Base-by-base conservation (phyloP, 2,797 vertebrate genomes). In the Pseudomugil tenellus region DNA sequence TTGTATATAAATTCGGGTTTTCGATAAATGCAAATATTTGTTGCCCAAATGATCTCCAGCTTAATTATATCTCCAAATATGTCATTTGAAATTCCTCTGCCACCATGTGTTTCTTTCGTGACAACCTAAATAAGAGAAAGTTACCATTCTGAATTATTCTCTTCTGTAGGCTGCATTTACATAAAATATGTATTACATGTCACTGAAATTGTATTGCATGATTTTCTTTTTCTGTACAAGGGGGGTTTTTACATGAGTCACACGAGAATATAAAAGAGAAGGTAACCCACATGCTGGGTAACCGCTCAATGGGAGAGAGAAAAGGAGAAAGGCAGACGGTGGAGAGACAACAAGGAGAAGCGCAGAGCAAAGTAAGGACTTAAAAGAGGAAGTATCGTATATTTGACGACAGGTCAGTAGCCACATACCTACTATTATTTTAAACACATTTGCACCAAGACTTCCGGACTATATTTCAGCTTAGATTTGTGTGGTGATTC, bases 201-300 rank as follows among this genome's bases (percentile, higher is more conserved):
- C 60, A 54, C 34, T 79, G 58, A 65, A 82, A 70, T 55, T 35
- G 35, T 61, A 23, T 69, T 76, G 58, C 25, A 31, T 76, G 71
- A 81, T 74, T 66, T 69, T 81, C 61, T 81, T 68, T 77, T 76
- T 76, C 34, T 79, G 23, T 79, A 55, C 12, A 28, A 56, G 86
- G 89, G 91, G 81, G 91, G 81, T 68, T 83, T 88, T 88, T 70
- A 61, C 66, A 85, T 92, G 91, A 92, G 23, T 92, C 90, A 91
- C 49, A 28, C 49, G 64, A 49, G 58, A 37, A 19, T 88, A 91
- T 91, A 93, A 85, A 90, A 87, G 72, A 76, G 65, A 65, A 37
- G 57, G n/a, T 34, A 58, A 56, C 74, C 72, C 59, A 63, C 73
- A 48, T 43, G 57, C 57, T 61, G 48, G 52, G 56, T 84, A 80